Percentiles rank a stretch among this genome's conserved stretches.
Conservation (phyloP, 1,140 invertebrate genomes). For the Bombus terrestris region DNA sequence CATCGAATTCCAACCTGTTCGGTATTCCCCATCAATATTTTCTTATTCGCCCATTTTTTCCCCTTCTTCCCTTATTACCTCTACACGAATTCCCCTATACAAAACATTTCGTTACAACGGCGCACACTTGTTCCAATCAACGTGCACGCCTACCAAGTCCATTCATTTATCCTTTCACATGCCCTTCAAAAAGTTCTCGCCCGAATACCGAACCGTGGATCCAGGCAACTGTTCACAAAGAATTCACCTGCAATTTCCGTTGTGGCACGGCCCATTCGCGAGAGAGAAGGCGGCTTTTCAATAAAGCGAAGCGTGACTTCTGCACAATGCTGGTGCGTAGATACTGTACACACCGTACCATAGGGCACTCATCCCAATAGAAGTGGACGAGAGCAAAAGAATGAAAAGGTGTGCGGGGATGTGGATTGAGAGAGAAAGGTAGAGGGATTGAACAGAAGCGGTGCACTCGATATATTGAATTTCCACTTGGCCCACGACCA, state of each 20-base stretch:
- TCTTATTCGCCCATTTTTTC: background rate
- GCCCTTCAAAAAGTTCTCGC: constrained; percentile 34
- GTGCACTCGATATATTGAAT: constrained; percentile 59
- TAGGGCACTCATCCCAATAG: constrained; percentile 49
- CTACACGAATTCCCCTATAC: background rate
- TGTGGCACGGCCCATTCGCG: constrained; percentile 21
- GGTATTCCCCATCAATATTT: background rate
- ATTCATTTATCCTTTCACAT: constrained; percentile 41
- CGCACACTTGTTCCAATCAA: constrained; percentile 37
- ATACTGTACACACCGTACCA: constrained; percentile 41
- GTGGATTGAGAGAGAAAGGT: too few species aligned
- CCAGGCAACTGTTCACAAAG: constrained; percentile 53
- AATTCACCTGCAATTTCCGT: constrained; percentile 69
- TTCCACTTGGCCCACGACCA: constrained; percentile 49
- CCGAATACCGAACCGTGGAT: constrained; percentile 44
- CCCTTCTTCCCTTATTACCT: background rate
- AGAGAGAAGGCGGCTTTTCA: constrained; percentile 61
- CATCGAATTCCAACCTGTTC: background rate
- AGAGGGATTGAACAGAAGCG: constrained; percentile 8
- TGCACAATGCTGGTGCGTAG: constrained; percentile 40
- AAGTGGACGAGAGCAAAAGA: constrained; percentile 5
- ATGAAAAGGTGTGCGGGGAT: background rate
- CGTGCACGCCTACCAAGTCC: constrained; percentile 23
- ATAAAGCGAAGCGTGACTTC: constrained; percentile 63
- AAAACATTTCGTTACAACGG: background rate